phyloP scores from a whole-genome alignment of 2,797 vertebrate species.

The Macrochelys suwanniensis region DNA sequence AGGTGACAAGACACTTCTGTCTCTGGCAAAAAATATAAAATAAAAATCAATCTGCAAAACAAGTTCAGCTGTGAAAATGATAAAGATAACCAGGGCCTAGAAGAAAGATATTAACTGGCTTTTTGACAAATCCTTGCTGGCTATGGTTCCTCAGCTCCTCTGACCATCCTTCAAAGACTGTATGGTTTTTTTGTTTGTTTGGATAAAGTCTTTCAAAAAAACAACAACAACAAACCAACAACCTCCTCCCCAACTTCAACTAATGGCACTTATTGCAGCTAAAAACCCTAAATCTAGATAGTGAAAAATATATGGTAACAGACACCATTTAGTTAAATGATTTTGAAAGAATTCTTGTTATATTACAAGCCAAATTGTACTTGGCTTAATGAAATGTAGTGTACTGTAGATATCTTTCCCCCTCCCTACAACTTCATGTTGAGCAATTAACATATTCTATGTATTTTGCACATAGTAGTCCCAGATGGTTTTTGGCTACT shows the following conservation, averaged over 20 bases:
- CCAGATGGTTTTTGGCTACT: not conserved
- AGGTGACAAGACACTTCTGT: constrained; percentile 47
- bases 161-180: not conserved
- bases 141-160: not conserved
- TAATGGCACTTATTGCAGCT: not conserved
- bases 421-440: not conserved
- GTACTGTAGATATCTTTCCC: not conserved
- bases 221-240: not conserved
- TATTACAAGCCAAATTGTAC: not conserved
- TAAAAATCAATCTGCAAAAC: not conserved
- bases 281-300: not conserved
- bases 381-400: not conserved
- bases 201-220: not conserved
- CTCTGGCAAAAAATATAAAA: not conserved
- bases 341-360: not conserved
- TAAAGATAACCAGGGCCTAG: not conserved
- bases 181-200: not conserved
- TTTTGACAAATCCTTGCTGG: not conserved
- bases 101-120: not conserved
- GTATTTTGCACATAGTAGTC: not conserved
- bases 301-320: not conserved
- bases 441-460: not conserved
- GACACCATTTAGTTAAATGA: not conserved
- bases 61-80: not conserved
- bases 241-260: fast-evolving